Evolutionary conservation across 2,113 vertebrate species (phyloP), one percentile per base, ranked within the genome.

Genomic region (Planiliza haematocheilus): DNA sequence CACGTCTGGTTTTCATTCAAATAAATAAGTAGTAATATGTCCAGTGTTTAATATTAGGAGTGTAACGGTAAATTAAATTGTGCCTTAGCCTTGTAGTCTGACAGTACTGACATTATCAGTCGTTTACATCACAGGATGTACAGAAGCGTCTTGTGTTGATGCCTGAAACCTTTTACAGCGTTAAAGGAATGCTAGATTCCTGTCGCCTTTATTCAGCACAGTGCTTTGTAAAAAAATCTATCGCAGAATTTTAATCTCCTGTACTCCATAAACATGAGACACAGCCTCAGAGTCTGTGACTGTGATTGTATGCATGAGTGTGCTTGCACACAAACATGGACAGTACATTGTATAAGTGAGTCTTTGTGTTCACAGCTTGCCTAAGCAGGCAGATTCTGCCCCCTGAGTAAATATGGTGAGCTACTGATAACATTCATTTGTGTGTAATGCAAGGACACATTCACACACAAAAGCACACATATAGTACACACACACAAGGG

Each of bases 401-500:
- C 76, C 88, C 79, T 87, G 91, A 78, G 89, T 88, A 84, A 92
- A 91, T 82, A 88, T 86, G 87, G 86, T 55, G 70, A 81, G 62
- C 74, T 17, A 41, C 86, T 85, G 89, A 93, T 92, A 91, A 91
- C 79, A 89, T 87, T 88, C 87, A 88, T 79, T 79, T 81, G 71
- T 67, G 72, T 60, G 52, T 52, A 63, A 83, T 30, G 24, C 80
- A 86, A 79, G 81, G 67, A 85, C 80, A 67, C 79, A 70, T 60
- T 74, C 77, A 62, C 74, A 77, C 63, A 83, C 74, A 24, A 24
- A 74, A 48, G 51, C 42, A 7, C 77, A 61, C 65, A 52, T 11
- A 48, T 24, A 56, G 72, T 60, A 39, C 4, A 56, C 18, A 38
- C 4, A 24, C 65, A 75, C 61, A 50, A 3, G n/a, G 51, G 10